These are phyloP conservation scores for Notamacropus eugenii DNA, from an alignment of 2,797 vertebrate species.

Conservation along the genomic window DNA sequence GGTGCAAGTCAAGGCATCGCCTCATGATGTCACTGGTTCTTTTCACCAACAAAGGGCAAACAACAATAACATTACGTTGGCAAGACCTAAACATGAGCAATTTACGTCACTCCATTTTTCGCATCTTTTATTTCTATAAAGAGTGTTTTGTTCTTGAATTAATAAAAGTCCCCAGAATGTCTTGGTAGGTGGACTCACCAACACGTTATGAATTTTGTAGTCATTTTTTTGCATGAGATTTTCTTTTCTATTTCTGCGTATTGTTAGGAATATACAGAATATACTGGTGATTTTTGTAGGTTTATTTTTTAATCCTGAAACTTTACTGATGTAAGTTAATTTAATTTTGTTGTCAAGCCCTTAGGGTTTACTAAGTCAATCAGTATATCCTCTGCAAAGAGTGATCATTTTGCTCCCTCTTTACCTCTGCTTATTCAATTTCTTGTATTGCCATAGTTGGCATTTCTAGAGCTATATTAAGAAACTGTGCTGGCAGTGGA, in stretches of 20 bases:
- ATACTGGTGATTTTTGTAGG: background rate
- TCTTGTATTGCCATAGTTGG: background rate
- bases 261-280: background rate
- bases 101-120: background rate
- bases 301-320: background rate
- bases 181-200: background rate
- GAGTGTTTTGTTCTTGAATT: background rate
- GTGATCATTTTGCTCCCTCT: background rate
- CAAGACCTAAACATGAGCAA: background rate
- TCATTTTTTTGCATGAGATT: background rate
- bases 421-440: background rate
- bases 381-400: too few species aligned
- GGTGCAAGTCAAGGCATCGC: too few species aligned
- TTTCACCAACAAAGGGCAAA: too few species aligned
- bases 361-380: background rate
- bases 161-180: background rate
- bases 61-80: too few species aligned
- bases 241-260: background rate
- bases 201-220: background rate
- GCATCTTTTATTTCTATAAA: background rate
- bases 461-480: constrained; percentile 67
- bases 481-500: background rate
- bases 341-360: background rate
- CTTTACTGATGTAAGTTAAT: background rate
- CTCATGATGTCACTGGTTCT: too few species aligned